Conservation (phyloP, 2,797 vertebrate genomes). For the Sorex maritimensis region DNA sequence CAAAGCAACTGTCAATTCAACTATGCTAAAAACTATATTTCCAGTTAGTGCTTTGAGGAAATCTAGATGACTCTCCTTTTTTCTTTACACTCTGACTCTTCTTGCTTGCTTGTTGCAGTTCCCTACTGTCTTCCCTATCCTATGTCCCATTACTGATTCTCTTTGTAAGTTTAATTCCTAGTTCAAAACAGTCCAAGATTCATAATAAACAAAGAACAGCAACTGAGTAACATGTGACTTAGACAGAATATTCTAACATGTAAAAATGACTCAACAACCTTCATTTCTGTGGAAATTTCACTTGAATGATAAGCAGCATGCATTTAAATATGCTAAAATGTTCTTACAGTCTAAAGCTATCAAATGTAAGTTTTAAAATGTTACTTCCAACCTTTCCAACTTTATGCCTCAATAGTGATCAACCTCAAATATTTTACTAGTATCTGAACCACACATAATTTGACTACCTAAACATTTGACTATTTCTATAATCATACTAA, state of each 20-base stretch:
- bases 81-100: constrained; percentile 16
- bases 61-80: not conserved
- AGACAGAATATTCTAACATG: constrained; percentile 7
- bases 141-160: constrained; percentile 29
- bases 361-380: constrained; percentile 73
- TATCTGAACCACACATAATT: constrained; percentile 64
- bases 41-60: not conserved
- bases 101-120: not conserved
- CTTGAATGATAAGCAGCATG: constrained; percentile 48
- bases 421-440: constrained; percentile 72
- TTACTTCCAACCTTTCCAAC: constrained; percentile 70
- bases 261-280: constrained; percentile 60
- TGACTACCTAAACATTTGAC: constrained; percentile 54
- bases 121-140: no score
- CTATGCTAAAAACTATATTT: constrained; percentile 21
- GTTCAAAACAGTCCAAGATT: constrained; percentile 52
- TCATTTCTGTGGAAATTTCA: constrained; percentile 55
- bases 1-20: constrained; percentile 45
- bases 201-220: constrained; percentile 59
- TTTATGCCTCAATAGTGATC: constrained; percentile 54
- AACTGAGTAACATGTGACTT: not conserved
- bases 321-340: constrained; percentile 73
- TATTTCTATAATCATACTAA: constrained; percentile 74
- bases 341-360: constrained; percentile 73
- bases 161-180: constrained; percentile 55